Base-by-base conservation (phyloP, 2,888 invertebrate genomes). In the Malthinus seriepunctatus region DNA sequence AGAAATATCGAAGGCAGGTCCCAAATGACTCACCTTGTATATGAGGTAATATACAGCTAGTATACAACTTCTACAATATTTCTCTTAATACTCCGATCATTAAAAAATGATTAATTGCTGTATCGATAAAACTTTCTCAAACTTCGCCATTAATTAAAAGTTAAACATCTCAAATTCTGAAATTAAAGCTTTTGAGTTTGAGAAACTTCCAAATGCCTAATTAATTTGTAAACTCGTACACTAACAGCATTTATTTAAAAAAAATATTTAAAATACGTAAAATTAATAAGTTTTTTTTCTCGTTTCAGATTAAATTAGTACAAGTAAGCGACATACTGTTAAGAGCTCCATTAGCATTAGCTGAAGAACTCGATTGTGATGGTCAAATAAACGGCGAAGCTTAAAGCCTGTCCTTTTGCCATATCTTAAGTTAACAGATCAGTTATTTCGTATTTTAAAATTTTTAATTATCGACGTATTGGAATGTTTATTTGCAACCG, bases 291-390 rank as follows among this genome's bases (percentile, higher is more conserved):
- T 39, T 37, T 63, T 53, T 51, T 56, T 66, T 62, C 63, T 71
- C 37, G 33, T 70, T 76, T 15, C 73, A 78, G 78, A 73, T 71
- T 78, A 77, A 70, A 68, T 69, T 71, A 60, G 10, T 53, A 12
- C 74, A 74, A 69, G 73, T 74, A 53, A 75, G 74, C 64, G 76
- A 76, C 67, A 68, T 75, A 57, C 63, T 76, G 49, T 68, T 77
- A 50, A 71, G 75, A 64, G 79, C 79, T 52, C 79, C 79, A 35
- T 65, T 79, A 60, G 79, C 79, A 50, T 69, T 76, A 62, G 76
- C 74, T 37, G 79, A 79, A 73, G 77, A 77, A 50, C 58, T 70
- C 51, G 71, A 72, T 51, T 60, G 63, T 51, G 73, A 75, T 52
- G 56, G 54, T 52, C 58, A 35, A 37, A 37, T 56, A 46, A 63